Base-by-base conservation (phyloP, 2,888 invertebrate species). In the Beris chalybata region DNA sequence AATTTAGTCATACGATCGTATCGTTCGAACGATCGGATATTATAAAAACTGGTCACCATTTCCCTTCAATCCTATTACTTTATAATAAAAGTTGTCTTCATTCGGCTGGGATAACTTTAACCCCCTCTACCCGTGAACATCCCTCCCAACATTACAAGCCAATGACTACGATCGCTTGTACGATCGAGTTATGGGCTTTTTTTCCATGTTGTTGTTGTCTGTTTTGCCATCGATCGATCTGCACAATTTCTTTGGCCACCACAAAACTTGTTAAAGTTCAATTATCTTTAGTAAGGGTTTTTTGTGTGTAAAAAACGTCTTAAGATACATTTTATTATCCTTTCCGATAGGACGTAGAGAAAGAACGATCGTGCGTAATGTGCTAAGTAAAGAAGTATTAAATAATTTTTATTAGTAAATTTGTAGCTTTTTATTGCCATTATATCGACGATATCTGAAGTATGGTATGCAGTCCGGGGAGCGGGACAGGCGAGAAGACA, bases 31-130 rank as follows among this genome's bases (percentile, higher is more conserved):
- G 38, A 38, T 38, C 38, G 38, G 38, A 38, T 38, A 38, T 38
- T 12, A 58, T 64, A 69, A 69, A 69, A 69, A 69, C 64, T 69
- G 69, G 69, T 69, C 58, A 59, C 52, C 66, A 57, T 66, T 69
- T 69, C 69, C 59, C 13, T 57, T 38, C 31, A 54, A 53, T 64
- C 64, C 43, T 52, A 54, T 64, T 64, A 54, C 54, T 64, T 54
- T 54, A 64, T 45, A 54, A 64, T 64, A 64, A 64, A 29, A 63
- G 53, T 22, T 64, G 61, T 61, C 52, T 50, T 52, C 61, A 61
- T 38, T 61, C 61, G 32, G 56, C 56, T 43, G 22, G 56, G 38
- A 43, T n/a, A 54, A 7, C 5, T 54, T 31, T 31, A 12, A 15
- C 4, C 52, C 52, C 29, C 22, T n/a, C n/a, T n/a, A n/a, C n/a